Base-by-base conservation (phyloP, 1,140 invertebrate species). In the Odontomachus brunneus region DNA sequence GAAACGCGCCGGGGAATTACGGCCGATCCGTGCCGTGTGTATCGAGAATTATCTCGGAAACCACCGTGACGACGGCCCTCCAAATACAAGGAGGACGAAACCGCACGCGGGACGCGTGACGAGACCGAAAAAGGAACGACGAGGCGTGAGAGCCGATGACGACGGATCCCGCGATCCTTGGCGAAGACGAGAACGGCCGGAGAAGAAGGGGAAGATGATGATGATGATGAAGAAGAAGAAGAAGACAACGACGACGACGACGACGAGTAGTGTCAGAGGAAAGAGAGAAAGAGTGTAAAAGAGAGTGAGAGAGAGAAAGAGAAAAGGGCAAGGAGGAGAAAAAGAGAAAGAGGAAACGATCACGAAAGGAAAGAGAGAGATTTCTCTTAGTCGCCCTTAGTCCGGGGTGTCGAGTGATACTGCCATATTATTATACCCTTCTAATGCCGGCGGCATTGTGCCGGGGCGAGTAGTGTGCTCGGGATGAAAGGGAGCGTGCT, bases 401-500 rank as follows among this genome's bases (percentile, higher is more conserved):
- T 85, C 71, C 53, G 59, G 84, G 81, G 73, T 80, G 87, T 76
- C 83, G 74, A 83, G 75, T 78, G 74, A 62, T 71, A 80, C 84
- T 82, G 72, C 81, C 63, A 65, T 87, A 78, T 87, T 86, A 87
- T 87, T 87, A 86, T 78, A 62, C 60, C 22, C 85, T 86, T 74
- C 48, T 87, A 88, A 86, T 76, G 63, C 63, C 80, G 49, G 63
- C 48, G 60, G 82, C 63, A 74, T 82, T 84, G 83, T 84, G 75
- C 73, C 78, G 73, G 72, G 62, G 82, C 67, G 71, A 75, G 80
- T 26, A 78, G 29, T 3, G 72, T 69, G 67, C 55, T 71, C 24
- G 55, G 65, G 59, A 87, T 82, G 86, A 89, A 89, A 88, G 83
- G 83, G 85, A 83, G 72, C 83, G 86, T 78, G 82, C 85, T 87